Evolutionary conservation across 1,140 invertebrate genomes (phyloP).

Genomic region (Drosophila persimilis): DNA sequence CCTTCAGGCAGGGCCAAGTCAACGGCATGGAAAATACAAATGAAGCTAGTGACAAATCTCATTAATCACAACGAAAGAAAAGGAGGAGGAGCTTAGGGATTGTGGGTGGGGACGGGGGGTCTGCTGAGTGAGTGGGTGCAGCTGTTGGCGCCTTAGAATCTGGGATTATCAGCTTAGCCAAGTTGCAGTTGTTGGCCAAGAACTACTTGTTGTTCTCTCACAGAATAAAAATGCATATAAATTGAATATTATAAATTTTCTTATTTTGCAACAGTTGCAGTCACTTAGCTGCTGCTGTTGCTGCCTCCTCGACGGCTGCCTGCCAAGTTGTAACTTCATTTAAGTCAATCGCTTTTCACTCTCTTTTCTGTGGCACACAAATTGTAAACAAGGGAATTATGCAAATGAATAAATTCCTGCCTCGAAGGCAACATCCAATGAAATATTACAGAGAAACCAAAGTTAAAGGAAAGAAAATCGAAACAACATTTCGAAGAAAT

Average conservation of each 20-base stretch:
- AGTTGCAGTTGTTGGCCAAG: conserved; percentile 55
- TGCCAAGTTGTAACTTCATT: conserved; percentile 81
- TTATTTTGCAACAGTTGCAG: conserved; percentile 63
- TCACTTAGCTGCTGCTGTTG: conserved; percentile 48
- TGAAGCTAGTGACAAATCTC: conserved; percentile 79
- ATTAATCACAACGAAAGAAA: conserved; percentile 68
- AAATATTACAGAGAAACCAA: conserved; percentile 34
- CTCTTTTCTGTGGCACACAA: conserved; percentile 45
- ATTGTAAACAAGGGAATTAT: conserved; percentile 82
- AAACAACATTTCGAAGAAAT: background rate
- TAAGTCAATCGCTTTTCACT: conserved; percentile 71
- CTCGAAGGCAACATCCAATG: conserved; percentile 29
- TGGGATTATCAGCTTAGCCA: conserved; percentile 73
- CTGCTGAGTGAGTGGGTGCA: conserved; percentile 38
- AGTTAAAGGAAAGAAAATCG: conserved; percentile 4
- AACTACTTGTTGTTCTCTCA: conserved; percentile 43
- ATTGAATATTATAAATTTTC: conserved; percentile 82
- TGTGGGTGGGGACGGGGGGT: conserved; percentile 1
- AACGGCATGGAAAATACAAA: conserved; percentile 79
- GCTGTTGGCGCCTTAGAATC: conserved; percentile 56
- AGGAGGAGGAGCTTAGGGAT: conserved; percentile 11
- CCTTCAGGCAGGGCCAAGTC: conserved; percentile 35
- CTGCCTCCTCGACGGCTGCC: conserved; percentile 5
- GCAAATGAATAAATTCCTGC: conserved; percentile 66
- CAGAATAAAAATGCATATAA: conserved; percentile 73